These are phyloP conservation scores for Sminthurides aquaticus DNA, from an alignment of 2,888 invertebrate genomes.

Conservation along the genomic window DNA sequence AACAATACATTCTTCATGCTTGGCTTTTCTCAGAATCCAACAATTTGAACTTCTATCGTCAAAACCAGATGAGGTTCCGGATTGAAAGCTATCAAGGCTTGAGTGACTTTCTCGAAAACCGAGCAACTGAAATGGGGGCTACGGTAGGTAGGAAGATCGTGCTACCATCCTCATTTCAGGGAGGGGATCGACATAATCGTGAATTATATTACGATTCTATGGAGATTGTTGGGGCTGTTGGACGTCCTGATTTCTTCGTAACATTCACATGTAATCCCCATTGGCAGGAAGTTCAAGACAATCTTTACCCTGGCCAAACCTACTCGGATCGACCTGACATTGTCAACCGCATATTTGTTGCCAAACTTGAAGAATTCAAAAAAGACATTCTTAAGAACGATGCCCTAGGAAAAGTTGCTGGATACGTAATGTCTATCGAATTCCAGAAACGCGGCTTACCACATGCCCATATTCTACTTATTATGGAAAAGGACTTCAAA, in stretches of 20 bases:
- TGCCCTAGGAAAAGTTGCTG: slow-evolving; percentile 12
- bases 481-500: slow-evolving; percentile 2
- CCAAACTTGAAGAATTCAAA: not conserved
- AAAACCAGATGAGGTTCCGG: slow-evolving; percentile 39
- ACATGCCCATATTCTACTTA: slow-evolving; percentile 5
- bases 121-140: not conserved
- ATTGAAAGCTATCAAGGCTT: slow-evolving; percentile 41
- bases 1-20: slow-evolving; percentile 43
- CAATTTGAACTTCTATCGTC: slow-evolving; percentile 34
- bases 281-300: slow-evolving; percentile 9
- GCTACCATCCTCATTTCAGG: slow-evolving; percentile 42
- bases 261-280: slow-evolving; percentile 19
- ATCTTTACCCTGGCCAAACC: not conserved
- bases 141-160: slow-evolving; percentile 19
- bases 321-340: slow-evolving; percentile 13
- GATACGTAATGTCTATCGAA: slow-evolving; percentile 34
- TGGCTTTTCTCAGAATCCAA: slow-evolving; percentile 40
- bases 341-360: slow-evolving; percentile 7
- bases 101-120: slow-evolving; percentile 23
- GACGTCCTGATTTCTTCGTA: slow-evolving; percentile 13
- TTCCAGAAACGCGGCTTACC: slow-evolving; percentile 41
- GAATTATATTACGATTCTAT: slow-evolving; percentile 14
- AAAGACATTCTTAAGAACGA: slow-evolving; percentile 4
- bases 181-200: slow-evolving; percentile 40
- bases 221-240: slow-evolving; percentile 10